Percentiles rank a stretch among this genome's conserved stretches.
phyloP scores from a whole-genome alignment of 2,888 invertebrate species.

The Zygaena filipendulae region DNA sequence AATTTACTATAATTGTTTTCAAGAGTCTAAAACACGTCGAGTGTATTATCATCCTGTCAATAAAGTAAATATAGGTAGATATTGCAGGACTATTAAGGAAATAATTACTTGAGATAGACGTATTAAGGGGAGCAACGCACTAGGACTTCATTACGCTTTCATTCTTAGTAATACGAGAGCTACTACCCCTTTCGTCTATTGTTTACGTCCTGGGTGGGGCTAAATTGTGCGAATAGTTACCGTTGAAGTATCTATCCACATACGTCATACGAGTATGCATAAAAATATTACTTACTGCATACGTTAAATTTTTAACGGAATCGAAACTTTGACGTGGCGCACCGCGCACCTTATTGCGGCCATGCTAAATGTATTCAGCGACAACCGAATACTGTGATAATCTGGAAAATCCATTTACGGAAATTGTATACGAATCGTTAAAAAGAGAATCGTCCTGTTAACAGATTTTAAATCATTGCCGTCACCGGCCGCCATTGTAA shows the following conservation, averaged over 20 bases:
- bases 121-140: slow-evolving; percentile 37
- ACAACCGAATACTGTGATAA: slow-evolving; percentile 38
- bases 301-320: too few relatives aligned
- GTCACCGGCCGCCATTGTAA: slow-evolving; percentile 61
- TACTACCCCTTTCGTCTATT: slow-evolving; percentile 37
- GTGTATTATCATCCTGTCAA: too few relatives aligned
- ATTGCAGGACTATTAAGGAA: too few relatives aligned
- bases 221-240: not conserved
- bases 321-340: too few relatives aligned
- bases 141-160: slow-evolving; percentile 36
- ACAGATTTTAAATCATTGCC: slow-evolving; percentile 70
- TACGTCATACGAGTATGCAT: too few relatives aligned
- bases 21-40: too few relatives aligned
- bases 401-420: slow-evolving; percentile 63
- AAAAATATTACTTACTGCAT: too few relatives aligned
- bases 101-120: slow-evolving; percentile 49
- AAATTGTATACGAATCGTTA: slow-evolving; percentile 67
- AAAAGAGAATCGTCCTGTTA: slow-evolving; percentile 67
- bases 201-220: slow-evolving; percentile 21
- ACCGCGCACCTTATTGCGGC: not conserved
- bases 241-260: too few relatives aligned
- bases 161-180: slow-evolving; percentile 25
- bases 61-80: too few relatives aligned
- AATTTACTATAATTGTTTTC: too few relatives aligned
- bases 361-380: slow-evolving; percentile 29